Evolutionary conservation across 2,113 vertebrate genomes (phyloP), one percentile per base, ranked within the genome.

Genomic region (Stigmatopora nigra): DNA sequence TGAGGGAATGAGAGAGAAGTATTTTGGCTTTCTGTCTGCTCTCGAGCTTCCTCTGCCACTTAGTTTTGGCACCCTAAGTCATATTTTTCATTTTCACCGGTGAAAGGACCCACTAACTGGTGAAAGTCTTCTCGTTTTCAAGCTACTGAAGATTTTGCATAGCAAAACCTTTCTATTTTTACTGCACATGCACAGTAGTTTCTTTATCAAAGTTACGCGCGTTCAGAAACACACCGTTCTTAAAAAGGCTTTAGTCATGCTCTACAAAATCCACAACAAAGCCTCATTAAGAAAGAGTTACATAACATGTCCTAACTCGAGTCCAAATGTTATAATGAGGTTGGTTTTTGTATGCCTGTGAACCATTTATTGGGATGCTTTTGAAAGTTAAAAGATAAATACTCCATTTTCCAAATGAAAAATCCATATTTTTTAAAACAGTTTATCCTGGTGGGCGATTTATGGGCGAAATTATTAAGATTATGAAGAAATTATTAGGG

Each of bases 281-380:
- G 52, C 52, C 51, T 53, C 51, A 25, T 56, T 31, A 56, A 14
- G 20, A 19, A 52, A 20, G 1, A 15, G 53, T 56, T 56, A 13
- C 22, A 56, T 31, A 56, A 56, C 53, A 15, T 56, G 22, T 56
- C 25, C 64, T 45, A 73, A 64, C 67, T 65, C 62, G 45, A 41
- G 17, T 70, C 45, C 59, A 70, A 48, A 76, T 62, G 49, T 61
- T 72, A 31, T 58, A 68, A 62, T 46, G 3, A 12, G 64, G 22
- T 3, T 7, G 6, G 57, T 47, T 61, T 65, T 63, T 59, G 63
- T 55, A 20, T 31, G 68, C 52, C n/a, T 73, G 35, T 52, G 12
- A 63, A 48, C 14, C 31, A 56, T 25, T 25, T 31, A 52, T 19
- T 22, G 51, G 19, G 53, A 56, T 31, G 22, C 22, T 25, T 22